A percentile compares a stretch with the other conserved stretches of the same genome.
These are phyloP conservation scores for Rotaria macrura DNA, from an alignment of 2,888 invertebrate genomes.

Conservation along the genomic window DNA sequence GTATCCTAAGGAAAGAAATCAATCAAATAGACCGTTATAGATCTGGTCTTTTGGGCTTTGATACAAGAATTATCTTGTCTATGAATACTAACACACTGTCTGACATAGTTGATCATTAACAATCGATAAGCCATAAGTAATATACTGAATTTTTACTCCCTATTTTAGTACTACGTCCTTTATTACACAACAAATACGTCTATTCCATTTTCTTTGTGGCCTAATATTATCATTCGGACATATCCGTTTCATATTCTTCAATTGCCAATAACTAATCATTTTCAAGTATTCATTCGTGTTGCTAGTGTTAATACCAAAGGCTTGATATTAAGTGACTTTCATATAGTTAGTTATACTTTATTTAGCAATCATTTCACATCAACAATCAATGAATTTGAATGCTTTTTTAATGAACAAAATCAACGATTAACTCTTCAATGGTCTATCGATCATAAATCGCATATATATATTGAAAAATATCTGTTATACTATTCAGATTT, in stretches of 20 bases:
- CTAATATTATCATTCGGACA: not conserved
- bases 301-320: slow-evolving; percentile 14
- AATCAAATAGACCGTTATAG: too few relatives aligned
- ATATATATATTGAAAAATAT: not conserved
- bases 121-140: not conserved
- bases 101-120: not conserved
- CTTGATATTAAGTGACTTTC: not conserved
- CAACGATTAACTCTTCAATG: not conserved
- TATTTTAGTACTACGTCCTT: not conserved
- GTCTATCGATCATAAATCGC: not conserved
- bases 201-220: not conserved
- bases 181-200: slow-evolving; percentile 16
- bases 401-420: not conserved
- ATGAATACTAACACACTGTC: too few relatives aligned
- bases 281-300: not conserved
- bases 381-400: not conserved
- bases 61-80: too few relatives aligned
- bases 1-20: too few relatives aligned
- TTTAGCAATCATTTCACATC: not conserved
- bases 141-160: not conserved
- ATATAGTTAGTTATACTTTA: not conserved
- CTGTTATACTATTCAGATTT: not conserved
- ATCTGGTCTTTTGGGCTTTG: too few relatives aligned
- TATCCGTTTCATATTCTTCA: not conserved
- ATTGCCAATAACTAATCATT: too few relatives aligned